Conservation (phyloP, 37 sponge, comb jelly and placozoan species). For the Corticium candelabrum region DNA sequence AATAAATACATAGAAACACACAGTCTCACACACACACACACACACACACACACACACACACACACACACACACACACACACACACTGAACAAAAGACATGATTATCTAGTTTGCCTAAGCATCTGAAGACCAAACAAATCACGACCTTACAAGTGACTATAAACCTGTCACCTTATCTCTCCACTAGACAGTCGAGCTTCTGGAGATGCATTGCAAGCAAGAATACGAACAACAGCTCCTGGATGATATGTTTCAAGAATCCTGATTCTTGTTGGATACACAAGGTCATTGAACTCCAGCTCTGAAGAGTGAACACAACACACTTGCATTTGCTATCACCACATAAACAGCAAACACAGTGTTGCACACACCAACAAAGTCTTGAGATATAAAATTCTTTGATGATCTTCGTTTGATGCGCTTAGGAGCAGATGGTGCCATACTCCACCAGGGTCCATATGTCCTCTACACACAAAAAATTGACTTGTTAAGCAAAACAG, state of each 20-base stretch:
- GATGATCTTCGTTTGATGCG: constrained; percentile 8
- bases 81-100: background rate
- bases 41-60: constrained; percentile 5
- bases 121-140: too few species aligned
- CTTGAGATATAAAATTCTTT: constrained; percentile 26
- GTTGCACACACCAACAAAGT: constrained; percentile 36
- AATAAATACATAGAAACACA: background rate
- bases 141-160: too few species aligned
- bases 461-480: constrained; percentile 31
- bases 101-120: too few species aligned
- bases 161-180: background rate
- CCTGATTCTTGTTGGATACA: constrained; percentile 25
- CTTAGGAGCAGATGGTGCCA: constrained; percentile 26
- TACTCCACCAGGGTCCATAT: constrained; percentile 55
- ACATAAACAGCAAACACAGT: background rate
- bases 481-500: background rate
- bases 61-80: constrained; percentile 5
- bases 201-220: constrained; percentile 43
- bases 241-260: constrained; percentile 58
- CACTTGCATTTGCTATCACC: background rate
- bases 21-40: background rate
- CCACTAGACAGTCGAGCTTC: background rate
- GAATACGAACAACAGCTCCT: constrained; percentile 47
- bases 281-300: constrained; percentile 14
- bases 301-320: constrained; percentile 16